Evolutionary conservation across 2,888 invertebrate species (phyloP), one percentile per base, ranked within the genome.

Genomic region (Phlogophora meticulosa): DNA sequence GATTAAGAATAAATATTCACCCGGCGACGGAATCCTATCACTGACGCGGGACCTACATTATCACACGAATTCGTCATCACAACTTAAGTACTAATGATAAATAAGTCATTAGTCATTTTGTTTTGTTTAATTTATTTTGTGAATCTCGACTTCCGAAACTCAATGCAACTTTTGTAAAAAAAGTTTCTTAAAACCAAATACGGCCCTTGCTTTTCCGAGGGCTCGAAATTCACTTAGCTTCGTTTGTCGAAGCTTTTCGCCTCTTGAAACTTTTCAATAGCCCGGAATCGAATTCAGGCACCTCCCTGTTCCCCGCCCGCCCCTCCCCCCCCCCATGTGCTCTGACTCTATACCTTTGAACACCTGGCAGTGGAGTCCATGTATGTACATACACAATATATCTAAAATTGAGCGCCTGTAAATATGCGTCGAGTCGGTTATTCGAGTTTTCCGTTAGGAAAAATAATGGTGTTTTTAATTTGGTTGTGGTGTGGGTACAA

Each of bases 221-320:
- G 94, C 92, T 90, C 93, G 90, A 95, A 95, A 95, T 95, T 95
- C 95, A 95, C 95, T 95, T 95, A 95, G 94, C 95, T 94, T 95
- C 95, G 95, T 95, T 95, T 95, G 95, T 95, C 92, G 95, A 95
- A 94, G 94, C 95, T 95, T 95, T 95, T 95, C 95, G 95, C 95
- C 95, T 94, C 95, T 95, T 94, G 93, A 95, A 95, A 95, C 94
- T 95, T 95, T 95, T 95, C 95, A 95, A 95, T 94, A 94, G 94
- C 92, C 91, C 88, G 91, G 92, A 95, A 95, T 95, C 94, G 94
- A 94, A 93, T 93, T 93, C 93, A 86, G 88, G 84, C 89, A 83
- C 90, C 90, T 81, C 88, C 84, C 87, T 78, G 69, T 85, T 72
- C 68, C 81, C 80, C 76, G 63, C 75, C 72, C 64, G 32, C 7